A percentile compares a stretch with the other conserved stretches of the same genome.
Evolutionary conservation across 2,888 invertebrate genomes (phyloP).

Genomic region (Plemyria rubiginata): DNA sequence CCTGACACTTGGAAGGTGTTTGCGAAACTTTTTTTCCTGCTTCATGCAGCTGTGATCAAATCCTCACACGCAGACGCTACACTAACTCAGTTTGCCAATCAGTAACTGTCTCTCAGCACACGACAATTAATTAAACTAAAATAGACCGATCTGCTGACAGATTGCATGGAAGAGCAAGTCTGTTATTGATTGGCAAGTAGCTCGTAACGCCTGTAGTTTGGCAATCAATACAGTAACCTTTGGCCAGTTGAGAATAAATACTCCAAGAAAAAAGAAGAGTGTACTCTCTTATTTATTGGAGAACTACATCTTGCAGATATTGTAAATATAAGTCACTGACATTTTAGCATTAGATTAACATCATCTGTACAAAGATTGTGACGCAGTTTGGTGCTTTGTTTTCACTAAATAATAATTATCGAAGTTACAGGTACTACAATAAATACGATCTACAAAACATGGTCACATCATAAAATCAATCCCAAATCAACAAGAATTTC

Average conservation of each 20-base stretch:
- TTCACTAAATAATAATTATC: conserved; percentile 27
- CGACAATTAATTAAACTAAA: conserved; percentile 43
- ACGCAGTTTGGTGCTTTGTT: conserved; percentile 33
- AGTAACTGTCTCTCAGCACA: conserved; percentile 38
- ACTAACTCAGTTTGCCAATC: conserved; percentile 54
- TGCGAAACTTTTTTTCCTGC: conserved; percentile 2
- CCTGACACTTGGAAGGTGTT: conserved; percentile 3
- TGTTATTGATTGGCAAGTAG: conserved; percentile 60
- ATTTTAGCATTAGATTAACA: conserved; percentile 33
- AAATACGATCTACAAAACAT: conserved; percentile 17
- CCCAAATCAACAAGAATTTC: conserved; percentile 50
- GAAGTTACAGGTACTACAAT: conserved; percentile 15
- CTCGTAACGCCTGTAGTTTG: conserved; percentile 52
- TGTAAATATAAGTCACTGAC: conserved; percentile 49
- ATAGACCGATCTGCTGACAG: conserved; percentile 47
- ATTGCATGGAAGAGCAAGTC: conserved; percentile 43
- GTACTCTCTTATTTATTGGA: conserved; percentile 3
- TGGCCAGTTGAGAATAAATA: conserved; percentile 39
- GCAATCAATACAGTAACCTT: conserved; percentile 49
- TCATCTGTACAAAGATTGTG: conserved; percentile 34
- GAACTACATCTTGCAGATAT: conserved; percentile 22
- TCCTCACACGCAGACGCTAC: conserved; percentile 46
- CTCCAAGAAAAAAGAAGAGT: conserved; percentile 19
- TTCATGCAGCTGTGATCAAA: conserved; percentile 33
- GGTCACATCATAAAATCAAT: conserved; percentile 16